phyloP scores from a whole-genome alignment of 2,888 invertebrate species.

The Lypha dubia region DNA sequence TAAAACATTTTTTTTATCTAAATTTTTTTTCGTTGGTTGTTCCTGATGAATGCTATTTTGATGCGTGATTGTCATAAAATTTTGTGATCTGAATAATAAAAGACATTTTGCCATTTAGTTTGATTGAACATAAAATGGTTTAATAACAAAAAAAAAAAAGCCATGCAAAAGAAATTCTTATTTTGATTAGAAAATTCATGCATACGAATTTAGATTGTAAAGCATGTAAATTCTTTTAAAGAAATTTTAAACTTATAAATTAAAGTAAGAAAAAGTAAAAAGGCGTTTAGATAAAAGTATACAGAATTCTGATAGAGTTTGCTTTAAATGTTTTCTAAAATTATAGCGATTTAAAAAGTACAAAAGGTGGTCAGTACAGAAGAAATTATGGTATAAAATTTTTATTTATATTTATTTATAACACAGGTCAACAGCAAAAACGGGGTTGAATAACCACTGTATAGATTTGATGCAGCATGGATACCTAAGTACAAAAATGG shows the following conservation, averaged over 20 bases:
- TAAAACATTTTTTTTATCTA: conserved; percentile 9
- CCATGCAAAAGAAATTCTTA: conserved; percentile 45
- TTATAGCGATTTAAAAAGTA: too few relatives aligned
- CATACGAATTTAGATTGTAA: not conserved
- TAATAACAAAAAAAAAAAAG: conserved; percentile 41
- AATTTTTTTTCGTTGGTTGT: conserved; percentile 33
- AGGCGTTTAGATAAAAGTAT: not conserved
- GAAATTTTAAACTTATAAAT: not conserved
- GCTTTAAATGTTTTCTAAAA: too few relatives aligned
- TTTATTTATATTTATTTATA: too few relatives aligned
- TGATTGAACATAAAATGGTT: conserved; percentile 72
- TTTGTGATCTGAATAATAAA: conserved; percentile 71
- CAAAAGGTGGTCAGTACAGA: too few relatives aligned
- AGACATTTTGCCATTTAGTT: conserved; percentile 70
- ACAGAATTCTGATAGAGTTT: too few relatives aligned
- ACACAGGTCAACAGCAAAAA: too few relatives aligned
- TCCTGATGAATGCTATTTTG: conserved; percentile 72
- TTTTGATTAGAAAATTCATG: conserved; percentile 65
- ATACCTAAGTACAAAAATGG: too few relatives aligned
- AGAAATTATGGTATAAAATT: too few relatives aligned
- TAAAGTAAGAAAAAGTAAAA: not conserved
- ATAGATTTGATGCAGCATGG: too few relatives aligned
- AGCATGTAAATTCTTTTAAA: conserved; percentile 14
- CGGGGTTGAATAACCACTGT: too few relatives aligned
- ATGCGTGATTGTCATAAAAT: conserved; percentile 72